Conservation (phyloP, 2,113 vertebrate species). For the Sphaerodactylus townsendi region DNA sequence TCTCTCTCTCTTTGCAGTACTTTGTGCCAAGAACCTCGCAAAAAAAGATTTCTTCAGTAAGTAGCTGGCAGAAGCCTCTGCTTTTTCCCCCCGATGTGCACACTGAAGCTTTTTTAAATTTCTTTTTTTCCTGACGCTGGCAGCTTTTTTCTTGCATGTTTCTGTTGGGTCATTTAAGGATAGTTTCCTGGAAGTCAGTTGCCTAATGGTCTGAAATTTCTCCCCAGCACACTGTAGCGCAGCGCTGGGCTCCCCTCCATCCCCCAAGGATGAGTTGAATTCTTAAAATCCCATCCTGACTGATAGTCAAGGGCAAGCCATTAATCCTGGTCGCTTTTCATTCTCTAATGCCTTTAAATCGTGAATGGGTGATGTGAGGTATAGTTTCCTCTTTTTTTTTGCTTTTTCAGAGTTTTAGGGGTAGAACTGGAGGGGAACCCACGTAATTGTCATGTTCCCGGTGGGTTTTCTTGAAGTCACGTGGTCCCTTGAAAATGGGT, state of each 20-base stretch:
- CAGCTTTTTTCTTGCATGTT: not conserved
- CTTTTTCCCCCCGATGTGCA: slow-evolving; percentile 22
- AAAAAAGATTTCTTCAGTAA: slow-evolving; percentile 99
- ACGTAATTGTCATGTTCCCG: no score
- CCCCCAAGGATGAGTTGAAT: fast-evolving
- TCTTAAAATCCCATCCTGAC: not conserved
- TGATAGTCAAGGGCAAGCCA: not conserved
- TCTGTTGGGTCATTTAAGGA: not conserved
- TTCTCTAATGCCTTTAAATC: not conserved
- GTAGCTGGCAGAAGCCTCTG: slow-evolving; percentile 61
- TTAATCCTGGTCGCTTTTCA: not conserved
- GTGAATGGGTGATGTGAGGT: not conserved
- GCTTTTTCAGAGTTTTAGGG: not conserved
- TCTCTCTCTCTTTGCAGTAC: slow-evolving; percentile 82
- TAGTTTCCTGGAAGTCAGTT: not conserved
- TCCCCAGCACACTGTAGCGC: not conserved
- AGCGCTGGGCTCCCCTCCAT: not conserved
- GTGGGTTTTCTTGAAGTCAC: not conserved
- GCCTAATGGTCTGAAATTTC: not conserved
- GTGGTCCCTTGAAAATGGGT: not conserved
- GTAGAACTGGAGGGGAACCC: no score
- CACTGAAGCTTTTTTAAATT: slow-evolving; percentile 12
- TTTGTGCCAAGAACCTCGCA: slow-evolving; percentile 98
- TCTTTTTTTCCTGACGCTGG: not conserved
- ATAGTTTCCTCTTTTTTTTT: not conserved